These are phyloP conservation scores for Prionace glauca DNA, from an alignment of 2,797 vertebrate species.

Conservation along the genomic window DNA sequence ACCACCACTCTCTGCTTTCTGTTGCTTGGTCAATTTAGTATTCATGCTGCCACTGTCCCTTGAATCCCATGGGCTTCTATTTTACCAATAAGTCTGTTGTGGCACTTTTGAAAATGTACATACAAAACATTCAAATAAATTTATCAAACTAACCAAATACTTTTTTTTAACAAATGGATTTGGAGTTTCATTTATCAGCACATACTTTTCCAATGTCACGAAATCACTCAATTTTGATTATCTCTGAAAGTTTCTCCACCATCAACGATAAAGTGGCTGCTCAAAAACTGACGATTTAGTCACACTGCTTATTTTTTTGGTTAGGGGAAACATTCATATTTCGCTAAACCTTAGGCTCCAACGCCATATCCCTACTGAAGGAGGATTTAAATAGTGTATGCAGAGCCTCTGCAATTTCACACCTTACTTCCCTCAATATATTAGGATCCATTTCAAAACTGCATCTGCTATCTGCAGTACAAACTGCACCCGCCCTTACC, in stretches of 20 bases:
- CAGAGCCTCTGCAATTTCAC: neutral
- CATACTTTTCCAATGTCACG: neutral
- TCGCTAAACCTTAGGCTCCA: neutral
- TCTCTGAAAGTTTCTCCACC: too few relatives aligned
- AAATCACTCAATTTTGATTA: neutral
- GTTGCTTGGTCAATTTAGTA: neutral
- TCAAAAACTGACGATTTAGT: neutral
- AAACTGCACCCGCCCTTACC: neutral
- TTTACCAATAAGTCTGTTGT: neutral
- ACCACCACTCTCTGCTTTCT: neutral
- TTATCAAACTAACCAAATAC: too few relatives aligned
- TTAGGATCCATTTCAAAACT: neutral
- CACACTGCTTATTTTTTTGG: neutral
- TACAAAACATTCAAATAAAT: neutral
- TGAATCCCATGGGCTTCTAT: neutral
- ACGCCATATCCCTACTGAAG: neutral
- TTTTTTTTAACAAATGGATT: too few relatives aligned
- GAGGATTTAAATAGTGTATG: neutral
- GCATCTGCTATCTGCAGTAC: neutral
- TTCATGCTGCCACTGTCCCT: neutral
- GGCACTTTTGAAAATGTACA: neutral
- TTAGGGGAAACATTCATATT: neutral
- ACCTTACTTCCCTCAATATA: neutral
- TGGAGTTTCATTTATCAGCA: too few relatives aligned
- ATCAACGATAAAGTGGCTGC: neutral